Conservation (phyloP, 2,888 invertebrate species). For the Eulithis testata region DNA sequence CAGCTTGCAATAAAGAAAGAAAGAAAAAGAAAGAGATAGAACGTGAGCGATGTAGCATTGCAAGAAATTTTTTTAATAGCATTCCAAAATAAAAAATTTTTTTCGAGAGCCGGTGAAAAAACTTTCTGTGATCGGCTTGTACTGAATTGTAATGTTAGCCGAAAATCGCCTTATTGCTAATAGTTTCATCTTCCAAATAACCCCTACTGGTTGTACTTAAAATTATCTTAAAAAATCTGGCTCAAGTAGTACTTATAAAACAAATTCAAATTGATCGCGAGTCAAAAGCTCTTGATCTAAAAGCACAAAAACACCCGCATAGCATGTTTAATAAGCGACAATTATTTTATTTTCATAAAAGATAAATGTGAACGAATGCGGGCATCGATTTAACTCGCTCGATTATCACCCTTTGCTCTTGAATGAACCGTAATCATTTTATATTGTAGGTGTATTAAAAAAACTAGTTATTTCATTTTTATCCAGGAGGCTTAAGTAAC, state of each 20-base stretch:
- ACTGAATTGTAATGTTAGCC: no score
- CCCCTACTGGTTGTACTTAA: neutral
- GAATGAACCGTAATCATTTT: slow-evolving; percentile 66
- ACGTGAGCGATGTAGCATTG: no score
- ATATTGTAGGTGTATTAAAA: slow-evolving; percentile 34
- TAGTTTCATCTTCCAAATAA: no score
- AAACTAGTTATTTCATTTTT: no score
- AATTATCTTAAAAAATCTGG: neutral
- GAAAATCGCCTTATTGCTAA: no score
- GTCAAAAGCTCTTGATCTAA: slow-evolving; percentile 56
- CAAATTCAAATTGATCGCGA: slow-evolving; percentile 36
- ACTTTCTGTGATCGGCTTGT: no score
- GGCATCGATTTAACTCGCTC: slow-evolving; percentile 74
- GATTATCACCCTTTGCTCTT: slow-evolving; percentile 77
- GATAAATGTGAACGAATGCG: slow-evolving; percentile 71
- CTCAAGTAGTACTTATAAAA: slow-evolving; percentile 37
- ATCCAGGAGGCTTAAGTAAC: no score
- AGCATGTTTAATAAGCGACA: slow-evolving; percentile 71
- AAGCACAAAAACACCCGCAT: slow-evolving; percentile 73
- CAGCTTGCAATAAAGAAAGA: no score
- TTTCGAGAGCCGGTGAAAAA: no score
- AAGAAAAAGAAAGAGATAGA: no score
- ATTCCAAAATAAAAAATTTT: no score
- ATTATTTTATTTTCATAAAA: slow-evolving; percentile 81
- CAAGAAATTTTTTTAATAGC: no score